Evolutionary conservation across 2,113 vertebrate genomes (phyloP).

Genomic region (Desmodus rotundus): DNA sequence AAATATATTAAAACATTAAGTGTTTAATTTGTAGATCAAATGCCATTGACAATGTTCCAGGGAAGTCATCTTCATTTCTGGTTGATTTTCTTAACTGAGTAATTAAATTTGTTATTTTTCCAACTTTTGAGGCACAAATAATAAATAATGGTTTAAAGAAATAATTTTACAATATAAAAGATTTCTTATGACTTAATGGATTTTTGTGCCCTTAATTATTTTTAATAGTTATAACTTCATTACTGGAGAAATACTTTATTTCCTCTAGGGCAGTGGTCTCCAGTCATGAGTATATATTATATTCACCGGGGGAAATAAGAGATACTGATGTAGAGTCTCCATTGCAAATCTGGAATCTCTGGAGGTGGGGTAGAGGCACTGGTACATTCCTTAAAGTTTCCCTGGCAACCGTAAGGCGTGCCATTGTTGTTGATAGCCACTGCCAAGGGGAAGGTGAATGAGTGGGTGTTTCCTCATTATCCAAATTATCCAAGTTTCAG

Average conservation of each 20-base stretch:
- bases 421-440: not conserved
- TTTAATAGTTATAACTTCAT: not conserved
- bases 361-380: not conserved
- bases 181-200: not conserved
- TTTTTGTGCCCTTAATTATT: not conserved
- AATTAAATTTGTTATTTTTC: not conserved
- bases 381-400: not conserved
- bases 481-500: not conserved
- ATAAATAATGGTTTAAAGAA: not conserved
- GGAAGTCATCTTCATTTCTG: not conserved
- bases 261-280: not conserved
- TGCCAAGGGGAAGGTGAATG: not conserved
- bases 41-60: not conserved
- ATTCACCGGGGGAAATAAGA: not conserved
- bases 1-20: not conserved
- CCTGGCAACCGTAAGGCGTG: not conserved
- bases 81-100: not conserved
- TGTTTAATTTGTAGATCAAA: not conserved
- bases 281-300: not conserved
- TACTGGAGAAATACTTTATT: not conserved
- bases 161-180: not conserved
- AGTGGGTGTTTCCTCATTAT: not conserved
- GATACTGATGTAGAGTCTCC: not conserved
- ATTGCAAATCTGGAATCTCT: not conserved
- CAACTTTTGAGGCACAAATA: not conserved